Percentiles rank a stretch among this genome's conserved stretches.
Conservation (phyloP, 2,888 invertebrate species). For the Drosophila subsilvestris region DNA sequence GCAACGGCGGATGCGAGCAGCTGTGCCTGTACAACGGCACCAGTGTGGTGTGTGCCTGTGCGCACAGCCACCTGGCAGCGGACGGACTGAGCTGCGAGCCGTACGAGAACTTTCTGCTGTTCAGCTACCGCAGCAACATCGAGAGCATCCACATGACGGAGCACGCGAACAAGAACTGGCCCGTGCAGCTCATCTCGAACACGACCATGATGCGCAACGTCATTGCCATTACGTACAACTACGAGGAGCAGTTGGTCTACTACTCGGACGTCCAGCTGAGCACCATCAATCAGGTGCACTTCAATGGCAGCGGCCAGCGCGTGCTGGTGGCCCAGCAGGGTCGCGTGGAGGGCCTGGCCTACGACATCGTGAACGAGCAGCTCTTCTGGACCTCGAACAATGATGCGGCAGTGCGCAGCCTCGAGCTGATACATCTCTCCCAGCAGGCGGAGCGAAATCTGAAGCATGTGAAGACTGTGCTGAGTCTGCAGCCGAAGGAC, state of each 20-base stretch:
- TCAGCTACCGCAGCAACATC: constrained; percentile 91
- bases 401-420: constrained; percentile 88
- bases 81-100: constrained; percentile 89
- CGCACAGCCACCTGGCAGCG: constrained; percentile 89
- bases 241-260: constrained; percentile 88
- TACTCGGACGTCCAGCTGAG: constrained; percentile 96
- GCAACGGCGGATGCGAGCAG: constrained; percentile 91
- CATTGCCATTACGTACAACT: constrained; percentile 93
- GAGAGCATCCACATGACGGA: constrained; percentile 92
- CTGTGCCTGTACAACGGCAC: constrained; percentile 91
- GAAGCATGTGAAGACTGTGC: constrained; percentile 85
- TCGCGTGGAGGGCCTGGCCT: constrained; percentile 94
- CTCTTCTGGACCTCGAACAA: constrained; percentile 95
- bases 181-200: constrained; percentile 90
- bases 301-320: constrained; percentile 90
- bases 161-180: constrained; percentile 90
- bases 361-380: constrained; percentile 88
- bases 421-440: constrained; percentile 72
- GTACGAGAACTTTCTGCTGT: constrained; percentile 92
- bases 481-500: constrained; percentile 88
- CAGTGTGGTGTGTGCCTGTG: constrained; percentile 90
- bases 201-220: constrained; percentile 92
- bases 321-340: constrained; percentile 90
- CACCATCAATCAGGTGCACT: constrained; percentile 91
- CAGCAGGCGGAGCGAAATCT: constrained; percentile 82